Evolutionary conservation across 2,888 invertebrate genomes (phyloP).

Genomic region (Habroteleia sp.): DNA sequence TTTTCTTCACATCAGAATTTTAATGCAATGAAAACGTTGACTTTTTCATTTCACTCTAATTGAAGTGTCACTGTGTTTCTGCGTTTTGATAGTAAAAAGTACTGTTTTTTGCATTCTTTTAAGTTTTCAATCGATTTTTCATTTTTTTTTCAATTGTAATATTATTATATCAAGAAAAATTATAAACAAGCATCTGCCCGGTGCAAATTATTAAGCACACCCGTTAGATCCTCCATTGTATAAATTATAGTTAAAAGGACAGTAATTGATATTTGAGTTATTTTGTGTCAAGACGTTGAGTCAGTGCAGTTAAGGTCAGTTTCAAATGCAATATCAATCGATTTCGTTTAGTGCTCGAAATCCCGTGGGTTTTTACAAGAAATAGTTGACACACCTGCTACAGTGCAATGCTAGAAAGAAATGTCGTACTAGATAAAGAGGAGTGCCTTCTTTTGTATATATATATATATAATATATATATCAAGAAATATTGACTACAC

Average conservation of each 20-base stretch:
- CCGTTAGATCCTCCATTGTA: background rate
- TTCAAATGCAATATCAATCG: slow-evolving; percentile 65
- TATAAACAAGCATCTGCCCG: slow-evolving; percentile 7
- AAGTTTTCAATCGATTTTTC: background rate
- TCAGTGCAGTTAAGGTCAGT: slow-evolving; percentile 54
- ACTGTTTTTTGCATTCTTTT: background rate
- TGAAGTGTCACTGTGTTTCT: slow-evolving; percentile 23
- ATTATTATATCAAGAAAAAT: slow-evolving; percentile 25
- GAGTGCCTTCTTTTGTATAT: slow-evolving; percentile 56
- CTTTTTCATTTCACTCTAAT: slow-evolving; percentile 63
- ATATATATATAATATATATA: too few relatives aligned
- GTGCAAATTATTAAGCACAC: too few relatives aligned
- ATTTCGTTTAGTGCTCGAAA: slow-evolving; percentile 68
- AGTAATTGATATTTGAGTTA: slow-evolving; percentile 43
- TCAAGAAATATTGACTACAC: slow-evolving; percentile 55
- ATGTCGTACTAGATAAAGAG: slow-evolving; percentile 56
- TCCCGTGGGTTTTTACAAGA: slow-evolving; percentile 66
- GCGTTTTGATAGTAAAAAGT: slow-evolving; percentile 10
- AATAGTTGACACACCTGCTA: slow-evolving; percentile 61
- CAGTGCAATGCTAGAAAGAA: slow-evolving; percentile 45
- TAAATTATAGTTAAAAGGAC: slow-evolving; percentile 16
- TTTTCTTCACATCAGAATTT: slow-evolving; percentile 46
- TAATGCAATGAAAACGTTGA: slow-evolving; percentile 60
- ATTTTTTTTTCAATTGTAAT: background rate
- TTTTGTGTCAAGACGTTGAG: slow-evolving; percentile 27